Base-by-base conservation (phyloP, 2,797 vertebrate species). In the Myotis daubentonii region DNA sequence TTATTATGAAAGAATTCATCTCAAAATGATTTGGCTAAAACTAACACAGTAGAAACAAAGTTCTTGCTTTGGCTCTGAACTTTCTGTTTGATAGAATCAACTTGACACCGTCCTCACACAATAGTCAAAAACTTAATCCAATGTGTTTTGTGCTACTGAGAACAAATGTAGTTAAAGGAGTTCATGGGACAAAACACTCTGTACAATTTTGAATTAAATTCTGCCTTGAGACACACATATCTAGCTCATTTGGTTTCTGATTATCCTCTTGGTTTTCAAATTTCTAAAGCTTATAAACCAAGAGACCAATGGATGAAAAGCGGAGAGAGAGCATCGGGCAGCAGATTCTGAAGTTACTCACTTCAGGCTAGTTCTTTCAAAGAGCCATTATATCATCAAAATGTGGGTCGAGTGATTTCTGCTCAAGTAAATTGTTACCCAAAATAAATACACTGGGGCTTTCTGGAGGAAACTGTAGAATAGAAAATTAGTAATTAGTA, bases 371-470 rank as follows among this genome's bases (percentile, higher is more conserved):
- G 83, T 71, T 91, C 79, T 94, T 88, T 82, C 41, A 83, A 84
- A 47, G 87, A 96, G 89, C 75, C 95, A 93, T 96, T 97, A 95
- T 95, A 84, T 95, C 93, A 96, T 95, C 57, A 83, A 92, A 94
- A 96, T 95, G 92, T 97, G 74, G 96, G 94, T 96, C 93, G 95
- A 97, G 74, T 84, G 87, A 91, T 93, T 96, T 95, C 81, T 87
- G 65, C 41, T 92, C 70, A 94, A 95, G 87, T 87, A 93, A 95
- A 93, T 72, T 76, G 68, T 89, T 96, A 71, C 20, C 36, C 53
- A 66, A 51, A 96, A 96, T 93, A 96, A 95, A 86, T 47, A 79
- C 25, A 33, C 11, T 25, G 25, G 49, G 41, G 57, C 9, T 93
- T 94, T 91, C 75, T 83, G 44, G 20, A 94, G 22, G 23, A 88